Evolutionary conservation across 2,113 vertebrate genomes (phyloP).

Genomic region (Ceratotherium simum): DNA sequence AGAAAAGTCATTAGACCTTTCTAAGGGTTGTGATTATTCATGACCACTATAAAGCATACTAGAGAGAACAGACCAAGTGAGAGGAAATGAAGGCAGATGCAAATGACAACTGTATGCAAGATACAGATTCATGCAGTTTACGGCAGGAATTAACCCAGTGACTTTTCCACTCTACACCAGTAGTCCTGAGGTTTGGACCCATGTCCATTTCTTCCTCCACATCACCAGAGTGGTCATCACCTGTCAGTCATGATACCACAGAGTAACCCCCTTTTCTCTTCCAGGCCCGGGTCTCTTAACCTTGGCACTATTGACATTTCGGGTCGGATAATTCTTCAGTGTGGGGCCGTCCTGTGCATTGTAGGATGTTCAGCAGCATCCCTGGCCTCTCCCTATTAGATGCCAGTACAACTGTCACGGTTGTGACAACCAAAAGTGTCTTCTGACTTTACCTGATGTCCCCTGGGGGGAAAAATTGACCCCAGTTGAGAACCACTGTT

Average conservation of each 20-base stretch:
- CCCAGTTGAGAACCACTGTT: not conserved
- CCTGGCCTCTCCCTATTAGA: not conserved
- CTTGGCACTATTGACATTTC: not conserved
- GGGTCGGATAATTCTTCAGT: not conserved
- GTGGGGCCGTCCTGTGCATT: rapidly evolving
- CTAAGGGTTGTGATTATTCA: not conserved
- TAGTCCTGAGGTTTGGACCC: not conserved
- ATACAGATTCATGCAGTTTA: not conserved
- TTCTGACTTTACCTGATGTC: not conserved
- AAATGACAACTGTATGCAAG: rapidly evolving
- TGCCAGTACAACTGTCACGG: too few species aligned
- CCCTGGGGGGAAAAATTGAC: not conserved
- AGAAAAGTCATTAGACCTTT: not conserved
- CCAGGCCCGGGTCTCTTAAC: not conserved
- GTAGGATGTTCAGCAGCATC: not conserved
- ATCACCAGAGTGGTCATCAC: not conserved
- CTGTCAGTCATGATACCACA: not conserved
- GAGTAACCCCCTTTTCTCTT: not conserved
- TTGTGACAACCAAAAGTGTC: not conserved
- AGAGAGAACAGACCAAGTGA: too few species aligned
- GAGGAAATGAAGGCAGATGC: not conserved
- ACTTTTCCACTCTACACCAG: not conserved
- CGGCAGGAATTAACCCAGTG: not conserved
- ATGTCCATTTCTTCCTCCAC: rapidly evolving
- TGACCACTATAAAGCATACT: not conserved